These are phyloP conservation scores for Axinella damicornis DNA, from an alignment of 37 sponge, comb jelly and placozoan genomes.

Conservation along the genomic window DNA sequence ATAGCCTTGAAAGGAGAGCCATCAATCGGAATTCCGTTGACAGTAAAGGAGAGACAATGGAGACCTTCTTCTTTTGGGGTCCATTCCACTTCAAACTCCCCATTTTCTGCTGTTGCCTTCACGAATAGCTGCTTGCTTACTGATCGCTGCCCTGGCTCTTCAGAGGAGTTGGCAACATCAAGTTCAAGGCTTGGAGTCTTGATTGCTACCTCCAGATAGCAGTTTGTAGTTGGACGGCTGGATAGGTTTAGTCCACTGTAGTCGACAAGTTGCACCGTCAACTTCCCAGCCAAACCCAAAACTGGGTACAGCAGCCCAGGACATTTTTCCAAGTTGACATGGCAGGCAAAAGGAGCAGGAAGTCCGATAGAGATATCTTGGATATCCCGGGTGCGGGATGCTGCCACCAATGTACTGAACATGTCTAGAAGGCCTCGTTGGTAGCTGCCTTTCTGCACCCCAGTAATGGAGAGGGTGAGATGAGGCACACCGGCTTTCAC, in stretches of 20 bases:
- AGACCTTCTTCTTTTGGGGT: slow-evolving; percentile 34
- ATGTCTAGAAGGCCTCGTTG: background rate
- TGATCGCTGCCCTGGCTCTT: background rate
- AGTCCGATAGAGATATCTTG: background rate
- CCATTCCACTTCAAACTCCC: slow-evolving; percentile 45
- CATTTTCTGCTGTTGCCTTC: background rate
- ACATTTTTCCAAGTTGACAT: slow-evolving; percentile 20
- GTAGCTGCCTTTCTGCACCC: background rate
- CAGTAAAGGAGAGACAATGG: slow-evolving; percentile 14
- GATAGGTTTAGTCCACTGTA: background rate
- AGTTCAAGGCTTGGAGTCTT: background rate
- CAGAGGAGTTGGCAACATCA: background rate
- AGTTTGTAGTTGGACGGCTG: background rate
- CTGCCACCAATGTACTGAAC: background rate
- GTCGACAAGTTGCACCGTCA: slow-evolving; percentile 17
- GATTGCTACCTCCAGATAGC: slow-evolving; percentile 18
- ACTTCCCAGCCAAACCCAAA: background rate
- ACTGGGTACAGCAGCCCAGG: slow-evolving; percentile 20
- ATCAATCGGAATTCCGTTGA: slow-evolving; percentile 27
- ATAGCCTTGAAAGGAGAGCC: slow-evolving; percentile 47
- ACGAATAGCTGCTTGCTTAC: slow-evolving; percentile 7
- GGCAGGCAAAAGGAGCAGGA: slow-evolving; percentile 23
- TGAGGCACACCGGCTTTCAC: background rate
- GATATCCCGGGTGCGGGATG: background rate
- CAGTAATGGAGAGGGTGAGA: background rate